A percentile compares a stretch with the other conserved stretches of the same genome.
These are phyloP conservation scores for Macrosiphum euphorbiae DNA, from an alignment of 2,888 invertebrate genomes.

Conservation along the genomic window DNA sequence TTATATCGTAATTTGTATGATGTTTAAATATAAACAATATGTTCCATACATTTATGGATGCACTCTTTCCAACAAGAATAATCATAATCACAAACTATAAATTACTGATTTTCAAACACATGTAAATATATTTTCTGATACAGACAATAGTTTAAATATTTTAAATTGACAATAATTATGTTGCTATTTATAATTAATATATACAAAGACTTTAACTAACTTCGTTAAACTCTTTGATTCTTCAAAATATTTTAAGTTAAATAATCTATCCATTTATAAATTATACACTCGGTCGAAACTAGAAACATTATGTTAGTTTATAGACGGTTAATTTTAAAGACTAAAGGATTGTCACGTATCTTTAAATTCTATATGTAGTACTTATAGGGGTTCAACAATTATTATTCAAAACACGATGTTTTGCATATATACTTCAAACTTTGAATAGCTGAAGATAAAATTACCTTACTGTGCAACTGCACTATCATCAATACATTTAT, in stretches of 20 bases:
- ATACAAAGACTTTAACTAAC: too few relatives aligned
- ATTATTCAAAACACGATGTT: slow-evolving; percentile 26
- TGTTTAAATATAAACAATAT: not conserved
- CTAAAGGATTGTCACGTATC: not conserved
- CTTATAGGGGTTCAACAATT: not conserved
- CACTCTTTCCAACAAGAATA: not conserved
- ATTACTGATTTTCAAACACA: not conserved
- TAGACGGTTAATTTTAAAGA: not conserved
- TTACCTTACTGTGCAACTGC: not conserved
- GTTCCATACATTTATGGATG: not conserved
- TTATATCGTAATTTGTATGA: not conserved
- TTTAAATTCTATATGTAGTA: not conserved
- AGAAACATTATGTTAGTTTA: not conserved
- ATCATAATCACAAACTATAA: not conserved
- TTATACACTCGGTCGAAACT: not conserved
- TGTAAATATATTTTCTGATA: not conserved
- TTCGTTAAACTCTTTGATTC: not conserved
- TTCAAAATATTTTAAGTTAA: not conserved
- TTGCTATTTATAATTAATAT: not conserved
- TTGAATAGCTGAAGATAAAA: not conserved
- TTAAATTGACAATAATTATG: not conserved
- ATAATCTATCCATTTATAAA: not conserved
- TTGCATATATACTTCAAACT: not conserved
- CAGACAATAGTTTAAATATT: not conserved
- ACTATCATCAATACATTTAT: not conserved